A percentile compares a stretch with the other conserved stretches of the same genome.
Conservation (phyloP, 2,888 invertebrate species). For the Venustoraphidia nigricollis region DNA sequence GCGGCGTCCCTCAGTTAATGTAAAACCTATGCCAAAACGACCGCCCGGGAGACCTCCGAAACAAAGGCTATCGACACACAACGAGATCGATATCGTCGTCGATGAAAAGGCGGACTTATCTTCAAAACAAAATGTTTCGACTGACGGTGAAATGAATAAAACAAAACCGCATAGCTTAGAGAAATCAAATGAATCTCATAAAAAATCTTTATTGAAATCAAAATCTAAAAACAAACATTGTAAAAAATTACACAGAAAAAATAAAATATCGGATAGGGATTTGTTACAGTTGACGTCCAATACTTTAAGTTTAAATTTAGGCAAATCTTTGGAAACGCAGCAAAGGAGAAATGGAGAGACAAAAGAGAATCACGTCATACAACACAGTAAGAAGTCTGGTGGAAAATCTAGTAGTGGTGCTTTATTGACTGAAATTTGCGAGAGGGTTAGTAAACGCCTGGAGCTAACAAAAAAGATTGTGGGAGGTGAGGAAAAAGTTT, state of each 20-base stretch:
- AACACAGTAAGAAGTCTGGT: too few relatives aligned
- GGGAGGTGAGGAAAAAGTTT: constrained; percentile 22
- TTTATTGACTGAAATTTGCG: constrained; percentile 21
- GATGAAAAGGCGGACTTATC: too few relatives aligned
- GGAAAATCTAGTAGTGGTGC: not conserved
- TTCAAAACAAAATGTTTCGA: not conserved
- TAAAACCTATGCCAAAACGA: constrained; percentile 26
- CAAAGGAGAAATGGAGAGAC: not conserved
- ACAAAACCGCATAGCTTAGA: constrained; percentile 3
- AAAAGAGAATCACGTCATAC: not conserved
- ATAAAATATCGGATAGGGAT: constrained; percentile 10
- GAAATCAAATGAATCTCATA: not conserved
- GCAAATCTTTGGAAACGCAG: constrained; percentile 5
- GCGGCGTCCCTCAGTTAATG: constrained; percentile 43
- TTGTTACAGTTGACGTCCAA: constrained; percentile 8
- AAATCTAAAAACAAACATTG: constrained; percentile 3
- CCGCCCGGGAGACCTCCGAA: constrained; percentile 34
- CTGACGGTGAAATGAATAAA: constrained; percentile 5
- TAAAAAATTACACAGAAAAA: constrained; percentile 6
- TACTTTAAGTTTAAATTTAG: constrained; percentile 12
- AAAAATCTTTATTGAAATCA: not conserved
- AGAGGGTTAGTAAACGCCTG: constrained; percentile 21
- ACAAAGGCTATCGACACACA: constrained; percentile 9
- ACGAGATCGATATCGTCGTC: too few relatives aligned
- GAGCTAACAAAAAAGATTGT: constrained; percentile 28